These are phyloP conservation scores for Poecilia latipinna DNA, from an alignment of 2,113 vertebrate species.

Conservation along the genomic window DNA sequence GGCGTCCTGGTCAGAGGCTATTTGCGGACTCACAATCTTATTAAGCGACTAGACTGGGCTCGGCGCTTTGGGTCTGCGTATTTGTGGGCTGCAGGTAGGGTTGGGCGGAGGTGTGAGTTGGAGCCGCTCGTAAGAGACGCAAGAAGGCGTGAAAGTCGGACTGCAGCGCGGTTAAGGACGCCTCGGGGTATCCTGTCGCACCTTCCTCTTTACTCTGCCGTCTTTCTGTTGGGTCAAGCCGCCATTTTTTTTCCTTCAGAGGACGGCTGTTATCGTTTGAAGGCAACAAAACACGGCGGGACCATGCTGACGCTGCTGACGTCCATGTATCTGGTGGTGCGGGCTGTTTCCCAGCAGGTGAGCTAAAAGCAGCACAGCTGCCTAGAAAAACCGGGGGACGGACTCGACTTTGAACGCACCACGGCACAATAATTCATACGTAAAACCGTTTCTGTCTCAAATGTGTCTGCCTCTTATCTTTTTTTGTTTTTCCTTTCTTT, in stretches of 20 bases:
- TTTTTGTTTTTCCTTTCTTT: background rate
- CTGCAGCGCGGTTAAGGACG: slow-evolving; percentile 28
- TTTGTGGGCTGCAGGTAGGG: background rate
- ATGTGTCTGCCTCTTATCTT: background rate
- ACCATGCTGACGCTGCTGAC: slow-evolving; percentile 80
- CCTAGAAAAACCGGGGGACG: background rate
- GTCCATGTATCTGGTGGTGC: slow-evolving; percentile 80
- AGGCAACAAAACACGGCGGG: slow-evolving; percentile 3
- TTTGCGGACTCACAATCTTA: slow-evolving; percentile 73
- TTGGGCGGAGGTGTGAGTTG: slow-evolving; percentile 17
- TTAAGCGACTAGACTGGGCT: slow-evolving; percentile 68
- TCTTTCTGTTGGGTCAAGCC: background rate
- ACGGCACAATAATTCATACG: background rate
- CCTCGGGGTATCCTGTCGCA: slow-evolving; percentile 5
- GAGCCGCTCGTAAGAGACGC: background rate
- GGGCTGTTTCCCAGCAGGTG: slow-evolving; percentile 76
- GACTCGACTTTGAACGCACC: slow-evolving; percentile 47
- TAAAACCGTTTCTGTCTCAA: no score
- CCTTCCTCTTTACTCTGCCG: background rate
- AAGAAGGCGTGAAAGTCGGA: slow-evolving; percentile 25
- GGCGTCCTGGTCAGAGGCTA: slow-evolving; percentile 52
- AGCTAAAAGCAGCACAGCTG: slow-evolving; percentile 39
- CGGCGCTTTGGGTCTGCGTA: slow-evolving; percentile 14
- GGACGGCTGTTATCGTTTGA: slow-evolving; percentile 15
- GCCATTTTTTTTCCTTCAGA: slow-evolving; percentile 27